phyloP scores from a whole-genome alignment of 2,888 invertebrate genomes.

The Seira musarum region DNA sequence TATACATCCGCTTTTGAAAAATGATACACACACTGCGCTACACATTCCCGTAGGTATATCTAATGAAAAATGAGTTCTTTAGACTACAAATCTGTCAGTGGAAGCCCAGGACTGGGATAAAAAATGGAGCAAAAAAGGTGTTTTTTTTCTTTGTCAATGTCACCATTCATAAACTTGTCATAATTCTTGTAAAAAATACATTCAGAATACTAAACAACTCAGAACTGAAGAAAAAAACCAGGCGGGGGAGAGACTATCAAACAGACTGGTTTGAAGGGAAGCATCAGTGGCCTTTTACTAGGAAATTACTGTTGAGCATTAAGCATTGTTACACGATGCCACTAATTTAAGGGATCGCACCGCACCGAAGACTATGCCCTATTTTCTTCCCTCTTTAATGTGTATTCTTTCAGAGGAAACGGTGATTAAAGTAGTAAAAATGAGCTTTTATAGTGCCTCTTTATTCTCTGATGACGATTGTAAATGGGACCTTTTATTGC shows the following conservation, averaged over 20 bases:
- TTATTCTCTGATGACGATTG: background rate
- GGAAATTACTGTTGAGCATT: too few relatives aligned
- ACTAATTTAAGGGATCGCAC: too few relatives aligned
- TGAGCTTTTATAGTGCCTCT: background rate
- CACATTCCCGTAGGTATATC: background rate
- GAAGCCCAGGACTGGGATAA: background rate
- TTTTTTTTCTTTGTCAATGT: background rate
- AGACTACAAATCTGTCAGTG: background rate
- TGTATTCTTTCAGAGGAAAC: background rate
- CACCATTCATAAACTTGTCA: background rate
- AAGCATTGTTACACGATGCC: too few relatives aligned
- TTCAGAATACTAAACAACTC: too few relatives aligned
- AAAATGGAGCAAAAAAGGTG: background rate
- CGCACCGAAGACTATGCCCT: background rate
- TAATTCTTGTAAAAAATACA: too few relatives aligned
- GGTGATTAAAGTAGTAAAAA: background rate
- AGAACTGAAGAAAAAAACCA: background rate
- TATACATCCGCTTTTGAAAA: background rate
- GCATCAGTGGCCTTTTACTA: too few relatives aligned
- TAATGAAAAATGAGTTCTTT: background rate
- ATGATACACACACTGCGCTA: background rate
- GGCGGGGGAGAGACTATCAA: background rate
- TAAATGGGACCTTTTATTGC: background rate
- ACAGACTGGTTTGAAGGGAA: too few relatives aligned
- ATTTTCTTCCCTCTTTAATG: background rate